Percentiles rank a stretch among this genome's conserved stretches.
These are phyloP conservation scores for Aleiodes alternator DNA, from an alignment of 2,888 invertebrate genomes.

Conservation along the genomic window DNA sequence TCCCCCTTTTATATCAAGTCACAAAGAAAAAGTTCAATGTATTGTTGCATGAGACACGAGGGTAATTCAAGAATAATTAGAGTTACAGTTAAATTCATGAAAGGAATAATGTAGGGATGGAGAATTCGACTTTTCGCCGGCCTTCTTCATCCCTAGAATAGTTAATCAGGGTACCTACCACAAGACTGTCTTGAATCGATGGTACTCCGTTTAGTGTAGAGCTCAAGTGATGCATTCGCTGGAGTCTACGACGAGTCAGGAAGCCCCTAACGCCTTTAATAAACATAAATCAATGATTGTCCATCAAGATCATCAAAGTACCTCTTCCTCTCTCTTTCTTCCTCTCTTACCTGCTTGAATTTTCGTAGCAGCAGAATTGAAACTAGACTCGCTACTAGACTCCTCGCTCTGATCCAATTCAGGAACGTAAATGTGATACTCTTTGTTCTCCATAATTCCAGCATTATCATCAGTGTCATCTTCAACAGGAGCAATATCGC, in stretches of 20 bases:
- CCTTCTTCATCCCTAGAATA: too few species aligned
- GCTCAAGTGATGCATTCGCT: conserved; percentile 56
- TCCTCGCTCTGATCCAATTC: conserved; percentile 53
- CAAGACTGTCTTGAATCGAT: conserved; percentile 61
- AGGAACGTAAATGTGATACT: conserved; percentile 59
- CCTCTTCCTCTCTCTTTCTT: neutral
- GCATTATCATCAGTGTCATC: conserved; percentile 44
- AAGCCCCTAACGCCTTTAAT: conserved; percentile 65
- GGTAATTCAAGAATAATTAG: conserved; percentile 50
- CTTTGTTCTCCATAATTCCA: conserved; percentile 48
- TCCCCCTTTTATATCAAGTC: too few species aligned
- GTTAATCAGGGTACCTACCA: conserved; percentile 58
- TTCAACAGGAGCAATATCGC: conserved; percentile 33
- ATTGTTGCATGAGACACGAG: conserved; percentile 40
- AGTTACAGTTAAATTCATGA: conserved; percentile 41
- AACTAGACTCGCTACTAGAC: conserved; percentile 56
- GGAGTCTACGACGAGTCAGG: conserved; percentile 62
- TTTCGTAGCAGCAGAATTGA: conserved; percentile 63
- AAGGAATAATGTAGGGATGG: conserved; percentile 13
- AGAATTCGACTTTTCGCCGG: too few species aligned
- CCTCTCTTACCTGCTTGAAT: conserved; percentile 65
- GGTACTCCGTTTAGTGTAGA: conserved; percentile 61
- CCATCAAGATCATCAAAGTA: neutral
- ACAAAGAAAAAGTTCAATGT: conserved; percentile 1
- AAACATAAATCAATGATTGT: conserved; percentile 22